Conservation (phyloP, 2,888 invertebrate species). For the Galerucella calmariensis region DNA sequence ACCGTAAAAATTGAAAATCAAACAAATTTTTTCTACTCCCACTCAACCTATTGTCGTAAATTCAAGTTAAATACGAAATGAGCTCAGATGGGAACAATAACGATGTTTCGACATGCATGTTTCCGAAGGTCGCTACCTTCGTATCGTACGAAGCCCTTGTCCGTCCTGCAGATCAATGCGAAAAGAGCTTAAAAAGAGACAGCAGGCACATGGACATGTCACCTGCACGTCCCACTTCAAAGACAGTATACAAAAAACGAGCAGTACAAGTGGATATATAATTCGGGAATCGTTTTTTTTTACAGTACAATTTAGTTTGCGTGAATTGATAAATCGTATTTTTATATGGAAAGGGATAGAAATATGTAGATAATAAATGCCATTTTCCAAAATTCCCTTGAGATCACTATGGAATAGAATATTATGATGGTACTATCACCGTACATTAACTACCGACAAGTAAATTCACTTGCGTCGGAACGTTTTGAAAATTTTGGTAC, state of each 20-base stretch:
- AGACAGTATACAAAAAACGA: conserved; percentile 38
- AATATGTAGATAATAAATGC: no score
- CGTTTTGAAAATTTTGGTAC: no score
- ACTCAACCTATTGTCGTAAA: no score
- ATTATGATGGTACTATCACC: no score
- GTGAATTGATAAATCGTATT: neutral
- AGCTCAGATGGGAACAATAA: no score
- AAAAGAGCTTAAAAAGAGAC: conserved; percentile 53
- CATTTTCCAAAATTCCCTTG: no score
- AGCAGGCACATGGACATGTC: conserved; percentile 47
- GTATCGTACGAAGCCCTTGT: conserved; percentile 33
- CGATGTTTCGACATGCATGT: neutral
- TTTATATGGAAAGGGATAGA: neutral
- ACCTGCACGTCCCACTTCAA: conserved; percentile 52
- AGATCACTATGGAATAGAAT: no score
- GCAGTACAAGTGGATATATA: conserved; percentile 12
- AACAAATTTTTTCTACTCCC: no score
- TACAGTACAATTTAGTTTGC: neutral
- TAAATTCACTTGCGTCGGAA: no score
- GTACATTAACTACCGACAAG: no score
- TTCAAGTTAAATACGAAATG: no score
- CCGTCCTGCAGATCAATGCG: conserved; percentile 55
- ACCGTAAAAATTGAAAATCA: no score
- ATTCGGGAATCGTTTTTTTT: conserved; percentile 16
- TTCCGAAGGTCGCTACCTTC: conserved; percentile 31